These are phyloP conservation scores for Pogonocherus hispidulus DNA, from an alignment of 2,888 invertebrate species.

Conservation along the genomic window DNA sequence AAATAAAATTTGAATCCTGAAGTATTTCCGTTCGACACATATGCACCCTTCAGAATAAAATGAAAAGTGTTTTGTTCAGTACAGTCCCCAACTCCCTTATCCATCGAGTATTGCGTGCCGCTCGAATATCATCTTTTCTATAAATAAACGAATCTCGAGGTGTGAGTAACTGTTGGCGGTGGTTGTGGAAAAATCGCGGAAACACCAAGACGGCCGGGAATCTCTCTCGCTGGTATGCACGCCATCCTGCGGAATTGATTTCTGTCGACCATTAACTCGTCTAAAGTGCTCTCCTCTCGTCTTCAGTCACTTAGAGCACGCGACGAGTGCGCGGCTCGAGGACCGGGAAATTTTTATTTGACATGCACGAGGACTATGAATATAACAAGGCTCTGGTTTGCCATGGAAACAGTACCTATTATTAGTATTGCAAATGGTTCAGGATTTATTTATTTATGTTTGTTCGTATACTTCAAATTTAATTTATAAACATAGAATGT, in stretches of 20 bases:
- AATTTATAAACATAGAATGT: too few relatives aligned
- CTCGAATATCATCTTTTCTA: conserved; percentile 1
- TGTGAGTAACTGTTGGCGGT: conserved; percentile 29
- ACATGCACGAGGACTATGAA: conserved; percentile 14
- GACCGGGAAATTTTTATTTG: conserved; percentile 21
- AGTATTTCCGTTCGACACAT: too few relatives aligned
- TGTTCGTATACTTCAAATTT: too few relatives aligned
- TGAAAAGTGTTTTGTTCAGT: not conserved
- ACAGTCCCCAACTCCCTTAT: not conserved
- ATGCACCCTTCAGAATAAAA: too few relatives aligned
- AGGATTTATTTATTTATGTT: too few relatives aligned
- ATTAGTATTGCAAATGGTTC: not conserved
- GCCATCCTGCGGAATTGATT: conserved; percentile 64
- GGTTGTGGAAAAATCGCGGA: conserved; percentile 25
- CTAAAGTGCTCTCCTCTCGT: conserved; percentile 60
- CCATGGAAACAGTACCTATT: not conserved
- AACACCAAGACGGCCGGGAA: conserved; percentile 22
- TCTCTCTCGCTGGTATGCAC: conserved; percentile 46
- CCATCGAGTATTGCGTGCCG: conserved; percentile 1
- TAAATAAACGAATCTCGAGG: conserved; percentile 20
- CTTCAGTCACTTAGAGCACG: conserved; percentile 61
- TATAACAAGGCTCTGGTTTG: conserved; percentile 3
- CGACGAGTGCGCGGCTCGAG: conserved; percentile 45
- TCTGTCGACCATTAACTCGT: conserved; percentile 64
- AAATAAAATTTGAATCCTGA: too few relatives aligned